phyloP scores from a whole-genome alignment of 2,113 vertebrate species.

The Oriolus oriolus region DNA sequence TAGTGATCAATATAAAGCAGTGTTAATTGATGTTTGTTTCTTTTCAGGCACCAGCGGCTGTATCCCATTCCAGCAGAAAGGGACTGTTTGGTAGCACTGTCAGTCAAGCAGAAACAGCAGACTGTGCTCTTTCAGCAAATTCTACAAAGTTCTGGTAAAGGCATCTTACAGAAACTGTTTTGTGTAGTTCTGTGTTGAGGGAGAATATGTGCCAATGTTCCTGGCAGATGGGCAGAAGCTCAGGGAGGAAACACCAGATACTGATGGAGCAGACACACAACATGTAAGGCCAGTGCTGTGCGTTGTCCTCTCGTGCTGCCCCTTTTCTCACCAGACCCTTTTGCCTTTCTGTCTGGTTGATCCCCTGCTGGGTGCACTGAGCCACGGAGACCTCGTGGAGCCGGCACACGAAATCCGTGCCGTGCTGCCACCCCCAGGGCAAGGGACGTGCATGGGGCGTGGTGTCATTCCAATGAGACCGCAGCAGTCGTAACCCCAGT shows the following conservation, averaged over 20 bases:
- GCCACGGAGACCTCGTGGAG: accelerated
- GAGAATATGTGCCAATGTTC: background rate
- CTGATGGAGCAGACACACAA: background rate
- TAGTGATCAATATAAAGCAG: background rate
- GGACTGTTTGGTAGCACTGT: background rate
- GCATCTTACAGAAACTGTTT: background rate
- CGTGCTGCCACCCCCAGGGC: background rate
- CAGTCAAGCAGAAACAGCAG: background rate
- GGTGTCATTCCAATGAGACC: background rate
- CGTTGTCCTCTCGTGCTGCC: background rate
- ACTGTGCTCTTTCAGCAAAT: background rate
- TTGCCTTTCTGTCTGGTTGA: background rate
- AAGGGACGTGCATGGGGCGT: accelerated
- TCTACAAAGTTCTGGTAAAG: background rate
- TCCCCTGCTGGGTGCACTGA: background rate
- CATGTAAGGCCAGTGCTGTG: accelerated
- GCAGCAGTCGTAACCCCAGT: background rate
- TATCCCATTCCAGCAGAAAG: background rate
- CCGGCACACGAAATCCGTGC: accelerated
- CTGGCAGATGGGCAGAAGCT: background rate
- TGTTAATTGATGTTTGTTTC: background rate
- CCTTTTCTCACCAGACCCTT: background rate
- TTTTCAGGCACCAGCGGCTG: background rate
- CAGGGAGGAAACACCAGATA: background rate
- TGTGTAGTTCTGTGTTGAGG: background rate